phyloP scores from a whole-genome alignment of 1,140 invertebrate genomes.

The Pararge aegeria region DNA sequence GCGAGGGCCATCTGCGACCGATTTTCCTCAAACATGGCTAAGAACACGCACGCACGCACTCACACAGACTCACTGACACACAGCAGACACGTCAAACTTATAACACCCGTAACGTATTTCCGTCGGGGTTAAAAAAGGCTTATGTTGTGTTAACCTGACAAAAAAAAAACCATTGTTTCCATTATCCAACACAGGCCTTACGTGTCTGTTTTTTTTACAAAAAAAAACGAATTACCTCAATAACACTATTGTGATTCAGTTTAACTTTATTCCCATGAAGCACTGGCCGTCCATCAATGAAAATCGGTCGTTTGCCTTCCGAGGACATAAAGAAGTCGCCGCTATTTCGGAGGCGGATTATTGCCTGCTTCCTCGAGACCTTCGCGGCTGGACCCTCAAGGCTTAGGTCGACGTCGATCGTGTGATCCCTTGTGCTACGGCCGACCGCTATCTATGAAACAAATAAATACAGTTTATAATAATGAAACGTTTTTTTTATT shows the following conservation, averaged over 20 bases:
- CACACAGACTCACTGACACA: too few species aligned
- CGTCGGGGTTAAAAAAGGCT: too few species aligned
- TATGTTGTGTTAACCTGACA: too few species aligned
- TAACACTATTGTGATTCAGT: conserved; percentile 95
- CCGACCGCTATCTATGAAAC: conserved; percentile 93
- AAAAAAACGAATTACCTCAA: conserved; percentile 85
- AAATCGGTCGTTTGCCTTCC: conserved; percentile 96
- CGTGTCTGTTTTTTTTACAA: background rate
- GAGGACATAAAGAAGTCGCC: conserved; percentile 97
- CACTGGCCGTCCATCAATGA: conserved; percentile 95
- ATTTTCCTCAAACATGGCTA: too few species aligned
- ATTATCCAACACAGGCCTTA: too few species aligned
- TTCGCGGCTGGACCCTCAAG: conserved; percentile 94
- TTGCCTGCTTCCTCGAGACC: conserved; percentile 92
- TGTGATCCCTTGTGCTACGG: conserved; percentile 92
- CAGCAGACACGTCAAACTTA: too few species aligned
- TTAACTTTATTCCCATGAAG: conserved; percentile 92
- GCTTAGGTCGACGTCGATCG: conserved; percentile 96
- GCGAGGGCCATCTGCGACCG: too few species aligned
- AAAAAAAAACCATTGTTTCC: too few species aligned
- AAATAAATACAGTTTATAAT: conserved; percentile 34
- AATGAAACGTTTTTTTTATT: background rate
- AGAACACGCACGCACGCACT: too few species aligned
- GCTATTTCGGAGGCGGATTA: conserved; percentile 93
- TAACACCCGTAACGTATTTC: too few species aligned